These are phyloP conservation scores for Oreohelix idahoensis DNA, from an alignment of 1,140 invertebrate species.

Conservation along the genomic window DNA sequence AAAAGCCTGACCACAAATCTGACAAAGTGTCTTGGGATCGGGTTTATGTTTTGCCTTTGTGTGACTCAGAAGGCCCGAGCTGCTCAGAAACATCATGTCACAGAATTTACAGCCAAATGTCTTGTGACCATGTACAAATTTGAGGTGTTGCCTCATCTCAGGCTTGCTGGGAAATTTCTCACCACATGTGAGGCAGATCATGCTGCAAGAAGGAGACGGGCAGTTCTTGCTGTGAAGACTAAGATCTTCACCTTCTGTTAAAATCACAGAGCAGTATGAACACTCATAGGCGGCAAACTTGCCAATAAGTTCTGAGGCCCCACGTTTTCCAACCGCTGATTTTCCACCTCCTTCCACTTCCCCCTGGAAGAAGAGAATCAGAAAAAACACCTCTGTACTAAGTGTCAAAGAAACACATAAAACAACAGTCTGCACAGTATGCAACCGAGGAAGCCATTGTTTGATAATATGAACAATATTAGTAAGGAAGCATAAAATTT, in stretches of 20 bases:
- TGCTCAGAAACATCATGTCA: constrained; percentile 39
- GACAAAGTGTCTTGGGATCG: constrained; percentile 29
- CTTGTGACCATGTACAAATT: constrained; percentile 30
- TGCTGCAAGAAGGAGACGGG: constrained; percentile 32
- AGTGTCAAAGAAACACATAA: background rate
- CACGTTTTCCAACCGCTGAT: constrained; percentile 11
- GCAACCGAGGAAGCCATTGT: background rate
- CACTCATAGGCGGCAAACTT: constrained; percentile 39
- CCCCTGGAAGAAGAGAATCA: constrained; percentile 32
- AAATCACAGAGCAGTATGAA: constrained; percentile 35
- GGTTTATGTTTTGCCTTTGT: constrained; percentile 38
- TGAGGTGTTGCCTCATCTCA: constrained; percentile 34
- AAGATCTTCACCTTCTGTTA: constrained; percentile 30
- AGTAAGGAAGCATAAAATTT: background rate
- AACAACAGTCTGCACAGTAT: background rate
- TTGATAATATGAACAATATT: background rate
- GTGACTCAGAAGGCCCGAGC: constrained; percentile 31
- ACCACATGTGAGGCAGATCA: constrained; percentile 40
- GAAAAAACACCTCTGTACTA: constrained; percentile 16
- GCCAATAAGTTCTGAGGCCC: constrained; percentile 28
- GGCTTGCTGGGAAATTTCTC: constrained; percentile 37
- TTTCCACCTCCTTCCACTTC: background rate
- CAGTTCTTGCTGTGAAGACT: constrained; percentile 33
- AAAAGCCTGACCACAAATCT: constrained; percentile 39
- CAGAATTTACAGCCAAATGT: constrained; percentile 38